Evolutionary conservation across 1,140 invertebrate genomes (phyloP), one percentile per base, ranked within the genome.

Genomic region (Leptinotarsa defecta): DNA sequence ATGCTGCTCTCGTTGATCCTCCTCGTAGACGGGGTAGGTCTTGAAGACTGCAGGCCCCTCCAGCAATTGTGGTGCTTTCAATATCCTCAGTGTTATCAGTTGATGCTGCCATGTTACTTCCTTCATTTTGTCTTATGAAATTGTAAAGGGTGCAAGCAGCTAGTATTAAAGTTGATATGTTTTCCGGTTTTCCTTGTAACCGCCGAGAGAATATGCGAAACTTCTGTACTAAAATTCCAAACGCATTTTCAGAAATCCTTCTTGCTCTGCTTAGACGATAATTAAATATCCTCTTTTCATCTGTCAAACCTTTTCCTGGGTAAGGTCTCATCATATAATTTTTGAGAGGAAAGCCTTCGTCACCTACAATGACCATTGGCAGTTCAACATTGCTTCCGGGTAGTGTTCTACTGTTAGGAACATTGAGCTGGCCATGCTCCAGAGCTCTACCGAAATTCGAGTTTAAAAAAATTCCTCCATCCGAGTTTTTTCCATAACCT

Each of bases 331-430:
- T 80, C 72, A 88, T 71, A 73, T 85, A 79, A 20, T 70, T 71
- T 72, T 81, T 81, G 63, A 88, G 71, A n/a, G 85, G 81, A 79
- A 88, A 88, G 48, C 85, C 86, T 57, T 86, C 86, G 81, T 88
- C 87, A 22, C 80, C 86, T 48, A 87, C 79, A 74, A 88, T 78
- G 1, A 81, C 74, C 22, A 61, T 61, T 13, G 71, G 43, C 24
- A 48, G 15, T n/a, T 71, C 68, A 27, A 63, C 34, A 24, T 62
- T 27, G 13, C 20, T 73, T 8, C 49, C 71, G 17, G 52, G 71
- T 17, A 48, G 24, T 68, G 6, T 19, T 48, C 48, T 48, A 17
- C 4, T 76, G 11, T 62, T 62, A 43, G 74, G 76, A 48, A 79
- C 76, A 76, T 76, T 69, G n/a, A 78, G 49, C 57, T 65, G 68